Evolutionary conservation across 2,888 invertebrate species (phyloP), one percentile per base, ranked within the genome.

Genomic region (Congeria kusceri): DNA sequence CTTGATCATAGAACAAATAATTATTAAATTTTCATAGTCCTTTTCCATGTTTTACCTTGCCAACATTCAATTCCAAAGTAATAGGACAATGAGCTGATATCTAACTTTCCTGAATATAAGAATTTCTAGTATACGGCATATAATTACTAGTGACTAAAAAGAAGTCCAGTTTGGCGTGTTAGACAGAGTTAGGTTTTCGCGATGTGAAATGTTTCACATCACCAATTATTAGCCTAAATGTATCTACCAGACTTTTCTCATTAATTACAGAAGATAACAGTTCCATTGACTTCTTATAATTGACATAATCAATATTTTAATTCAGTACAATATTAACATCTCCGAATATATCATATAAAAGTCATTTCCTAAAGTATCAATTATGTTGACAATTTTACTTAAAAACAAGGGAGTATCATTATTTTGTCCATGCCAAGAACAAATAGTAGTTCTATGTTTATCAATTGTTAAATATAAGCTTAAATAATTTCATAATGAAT

Each of bases 11-110:
- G 28, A 77, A 23, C 1, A 77, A 28, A 13, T 62, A 63, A 56
- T 68, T 77, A 64, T 77, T 72, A 28, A 77, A 59, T 49, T 63
- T 67, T 58, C 44, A 68, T 25, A 68, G 27, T 18, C 32, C 58
- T 44, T 58, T 68, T 25, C 68, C 58, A 44, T 68, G 57, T 23
- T 18, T 39, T 32, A 27, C 18, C 18, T 25, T 27, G 23, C 44
- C 4, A 68, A 68, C 58, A 44, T 46, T 58, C 25, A 68, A 44
- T 57, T 58, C 44, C 44, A 68, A 44, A 20, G 44, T 25, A 29
- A 68, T 46, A 18, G 39, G 28, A 9, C 58, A 58, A 27, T 68
- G 68, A n/a, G 58, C 68, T n/a, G 59, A 59, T 68, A 15, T 68
- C 23, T 68, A 68, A 18, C 58, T 59, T 23, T n/a, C 29, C 5